Conservation (phyloP, 30 jellyfish, hydroid and myxozoan genomes). For the Turritopsis rubra region DNA sequence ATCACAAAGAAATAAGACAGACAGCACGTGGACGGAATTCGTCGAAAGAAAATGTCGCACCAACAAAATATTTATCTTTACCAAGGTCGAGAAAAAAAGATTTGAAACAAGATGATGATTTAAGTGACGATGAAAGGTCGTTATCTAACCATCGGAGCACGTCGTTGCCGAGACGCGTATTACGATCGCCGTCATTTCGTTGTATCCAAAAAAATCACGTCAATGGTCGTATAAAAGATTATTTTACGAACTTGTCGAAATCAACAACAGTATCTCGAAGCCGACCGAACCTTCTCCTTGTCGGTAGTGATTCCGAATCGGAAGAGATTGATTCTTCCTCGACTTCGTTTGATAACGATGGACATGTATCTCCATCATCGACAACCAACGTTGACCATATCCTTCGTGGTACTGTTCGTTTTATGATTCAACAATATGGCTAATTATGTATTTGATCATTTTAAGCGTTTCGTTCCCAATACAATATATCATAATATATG, state of each 20-base stretch:
- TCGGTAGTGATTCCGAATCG: slow-evolving; percentile 19
- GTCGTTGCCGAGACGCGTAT: slow-evolving; percentile 34
- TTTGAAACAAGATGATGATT: background rate
- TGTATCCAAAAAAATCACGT: slow-evolving; percentile 36
- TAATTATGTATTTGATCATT: slow-evolving; percentile 30
- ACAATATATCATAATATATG: no score
- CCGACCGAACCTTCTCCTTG: slow-evolving; percentile 32
- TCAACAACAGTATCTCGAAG: slow-evolving; percentile 20
- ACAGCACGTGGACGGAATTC: slow-evolving; percentile 6
- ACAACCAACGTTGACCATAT: slow-evolving; percentile 21
- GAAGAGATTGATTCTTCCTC: slow-evolving; percentile 36
- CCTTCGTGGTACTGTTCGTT: slow-evolving; percentile 24
- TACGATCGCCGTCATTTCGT: slow-evolving; percentile 32
- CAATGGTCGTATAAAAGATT: slow-evolving; percentile 22
- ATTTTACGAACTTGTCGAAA: slow-evolving; percentile 24
- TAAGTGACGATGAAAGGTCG: background rate
- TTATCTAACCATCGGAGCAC: slow-evolving; percentile 28
- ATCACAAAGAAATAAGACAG: background rate
- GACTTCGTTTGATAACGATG: slow-evolving; percentile 8
- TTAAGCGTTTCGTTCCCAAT: no score
- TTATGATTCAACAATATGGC: slow-evolving; percentile 29
- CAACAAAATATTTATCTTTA: slow-evolving; percentile 2
- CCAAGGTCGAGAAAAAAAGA: slow-evolving; percentile 9
- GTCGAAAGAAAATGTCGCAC: background rate
- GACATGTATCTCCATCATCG: slow-evolving; percentile 13